Conservation (phyloP, 2,888 invertebrate genomes). For the Glyphotaelius pellucidus region DNA sequence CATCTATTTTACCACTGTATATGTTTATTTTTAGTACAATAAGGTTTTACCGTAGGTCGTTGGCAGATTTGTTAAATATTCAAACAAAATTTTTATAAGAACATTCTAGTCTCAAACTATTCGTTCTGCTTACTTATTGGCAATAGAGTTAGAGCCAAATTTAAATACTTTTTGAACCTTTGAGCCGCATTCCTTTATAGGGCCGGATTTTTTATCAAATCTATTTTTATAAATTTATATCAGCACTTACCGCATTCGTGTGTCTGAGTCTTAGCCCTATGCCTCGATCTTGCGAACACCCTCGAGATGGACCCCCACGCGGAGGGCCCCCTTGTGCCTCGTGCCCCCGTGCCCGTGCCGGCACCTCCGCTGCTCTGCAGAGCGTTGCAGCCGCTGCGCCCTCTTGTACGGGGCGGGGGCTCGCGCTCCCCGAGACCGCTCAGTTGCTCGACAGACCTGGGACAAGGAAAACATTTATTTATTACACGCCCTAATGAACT, state of each 20-base stretch:
- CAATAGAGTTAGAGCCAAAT: too few species aligned
- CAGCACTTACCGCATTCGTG: conserved; percentile 80
- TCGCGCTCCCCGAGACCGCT: conserved; percentile 87
- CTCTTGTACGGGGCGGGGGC: conserved; percentile 74
- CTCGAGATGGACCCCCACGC: conserved; percentile 95
- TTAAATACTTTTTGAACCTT: too few species aligned
- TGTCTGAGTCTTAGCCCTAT: conserved; percentile 85
- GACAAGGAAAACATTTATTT: not conserved
- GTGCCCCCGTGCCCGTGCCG: conserved; percentile 68
- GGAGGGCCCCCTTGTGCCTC: conserved; percentile 83
- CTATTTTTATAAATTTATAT: not conserved
- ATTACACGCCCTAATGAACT: too few species aligned
- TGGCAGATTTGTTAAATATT: too few species aligned
- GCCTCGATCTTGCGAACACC: conserved; percentile 91
- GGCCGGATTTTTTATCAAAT: too few species aligned
- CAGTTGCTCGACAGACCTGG: conserved; percentile 88
- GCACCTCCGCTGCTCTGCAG: conserved; percentile 72
- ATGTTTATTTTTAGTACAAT: too few species aligned
- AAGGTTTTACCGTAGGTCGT: too few species aligned
- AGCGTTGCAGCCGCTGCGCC: conserved; percentile 83
- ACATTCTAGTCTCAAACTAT: too few species aligned
- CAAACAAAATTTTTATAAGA: too few species aligned
- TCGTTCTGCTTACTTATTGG: too few species aligned
- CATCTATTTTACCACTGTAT: too few species aligned
- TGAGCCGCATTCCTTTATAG: too few species aligned